Base-by-base conservation (phyloP, 1,140 invertebrate species). In the Melipona quadrifasciata region DNA sequence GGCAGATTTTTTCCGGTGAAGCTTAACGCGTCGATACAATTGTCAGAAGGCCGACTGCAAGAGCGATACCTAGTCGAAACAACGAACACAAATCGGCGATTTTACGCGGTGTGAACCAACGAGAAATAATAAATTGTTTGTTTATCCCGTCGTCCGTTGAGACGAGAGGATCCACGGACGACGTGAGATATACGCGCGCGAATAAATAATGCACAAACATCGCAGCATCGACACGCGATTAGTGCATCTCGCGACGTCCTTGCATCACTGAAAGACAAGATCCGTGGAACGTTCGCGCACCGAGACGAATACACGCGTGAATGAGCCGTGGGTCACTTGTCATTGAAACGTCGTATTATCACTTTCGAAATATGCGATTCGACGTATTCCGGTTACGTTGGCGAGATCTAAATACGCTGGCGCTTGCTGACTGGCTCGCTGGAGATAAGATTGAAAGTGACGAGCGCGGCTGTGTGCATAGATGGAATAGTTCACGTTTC, bases 201-300 rank as follows among this genome's bases (percentile, higher is more conserved):
- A 24, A 79, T 79, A 39, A 84, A 84, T 79, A 84, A 84, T 84
- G 65, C 27, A 83, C 19, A 39, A n/a, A 24, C 27, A 16, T 47
- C 14, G 11, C 2, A 2, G 65, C 2, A 31, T 70, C 16, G 58
- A 57, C 73, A 31, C 19, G 39, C 61, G 21, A 53, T 68, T 55
- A 21, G 34, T 16, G 19, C 34, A 57, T 31, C 12, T 21, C 4
- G 14, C 39, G 12, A 0, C 24, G 24, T 65, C 21, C 34, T 34
- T 61, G 51, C 61, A 53, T 10, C 6, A 6, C 14, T 16, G 74
- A 47, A 17, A 47, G 39, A 70, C 51, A 61, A 57, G 53, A 71
- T 27, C 27, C 57, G 47, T 14, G 65, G 5, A 3, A 31, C 21
- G 16, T 51, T 17, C 24, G n/a, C 64, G 61, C 53, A 51, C 16